Percentiles rank a stretch among this genome's conserved stretches.
These are phyloP conservation scores for Axea sp. DNA, from an alignment of 2,888 invertebrate genomes.

Conservation along the genomic window DNA sequence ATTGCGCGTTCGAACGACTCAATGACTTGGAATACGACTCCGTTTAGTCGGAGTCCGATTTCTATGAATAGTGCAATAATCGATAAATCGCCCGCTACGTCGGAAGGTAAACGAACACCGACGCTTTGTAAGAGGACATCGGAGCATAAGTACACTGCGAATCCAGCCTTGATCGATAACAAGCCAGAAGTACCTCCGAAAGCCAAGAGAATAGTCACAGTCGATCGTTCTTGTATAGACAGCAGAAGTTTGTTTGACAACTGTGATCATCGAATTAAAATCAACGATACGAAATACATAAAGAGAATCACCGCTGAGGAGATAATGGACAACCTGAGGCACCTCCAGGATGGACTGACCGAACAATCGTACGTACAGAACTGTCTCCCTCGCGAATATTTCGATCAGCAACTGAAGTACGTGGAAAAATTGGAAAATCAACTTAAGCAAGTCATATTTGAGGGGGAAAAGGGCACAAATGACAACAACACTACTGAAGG, in stretches of 20 bases:
- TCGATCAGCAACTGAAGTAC: constrained; percentile 70
- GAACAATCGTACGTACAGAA: constrained; percentile 61
- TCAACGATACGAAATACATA: constrained; percentile 62
- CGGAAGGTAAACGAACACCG: constrained; percentile 63
- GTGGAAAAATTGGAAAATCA: constrained; percentile 72
- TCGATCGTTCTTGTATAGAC: constrained; percentile 76
- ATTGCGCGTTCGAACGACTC: constrained; percentile 59
- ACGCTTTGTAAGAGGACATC: constrained; percentile 45
- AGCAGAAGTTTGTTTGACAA: constrained; percentile 76
- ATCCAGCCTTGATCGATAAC: constrained; percentile 74
- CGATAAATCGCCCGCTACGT: constrained; percentile 67
- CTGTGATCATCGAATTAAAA: constrained; percentile 64
- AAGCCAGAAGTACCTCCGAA: constrained; percentile 69
- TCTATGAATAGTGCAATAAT: constrained; percentile 74
- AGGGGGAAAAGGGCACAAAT: constrained; percentile 66
- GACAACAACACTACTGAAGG: not conserved
- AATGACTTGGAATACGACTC: constrained; percentile 62
- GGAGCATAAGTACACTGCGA: constrained; percentile 70
- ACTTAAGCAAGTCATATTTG: constrained; percentile 70
- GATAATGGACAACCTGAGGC: constrained; percentile 71
- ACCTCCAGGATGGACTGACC: constrained; percentile 65
- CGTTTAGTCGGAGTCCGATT: constrained; percentile 70
- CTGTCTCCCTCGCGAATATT: constrained; percentile 70
- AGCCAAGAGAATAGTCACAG: constrained; percentile 67
- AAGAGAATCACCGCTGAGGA: constrained; percentile 68